phyloP scores from a whole-genome alignment of 2,888 invertebrate genomes.

The Orchestes rusci region DNA sequence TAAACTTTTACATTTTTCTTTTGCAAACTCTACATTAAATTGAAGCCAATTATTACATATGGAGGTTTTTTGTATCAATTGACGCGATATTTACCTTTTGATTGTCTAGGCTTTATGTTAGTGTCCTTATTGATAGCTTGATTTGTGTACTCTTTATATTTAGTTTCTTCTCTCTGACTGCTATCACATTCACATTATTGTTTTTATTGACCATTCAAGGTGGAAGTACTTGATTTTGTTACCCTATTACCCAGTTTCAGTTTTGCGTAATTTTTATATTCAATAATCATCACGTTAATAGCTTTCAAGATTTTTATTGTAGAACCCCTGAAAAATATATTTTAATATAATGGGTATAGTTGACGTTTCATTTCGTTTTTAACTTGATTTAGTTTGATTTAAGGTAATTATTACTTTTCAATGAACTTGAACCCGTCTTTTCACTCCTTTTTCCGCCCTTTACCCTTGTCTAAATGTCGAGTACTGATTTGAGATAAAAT shows the following conservation, averaged over 20 bases:
- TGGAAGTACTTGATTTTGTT: conserved; percentile 8
- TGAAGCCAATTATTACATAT: conserved; percentile 1
- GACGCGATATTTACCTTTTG: not conserved
- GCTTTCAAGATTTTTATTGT: conserved; percentile 37
- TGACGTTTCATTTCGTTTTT: conserved; percentile 8
- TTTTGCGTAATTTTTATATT: conserved; percentile 11
- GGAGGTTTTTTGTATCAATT: not conserved
- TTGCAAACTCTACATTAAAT: conserved; percentile 3
- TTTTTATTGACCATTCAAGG: conserved; percentile 5
- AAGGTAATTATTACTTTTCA: too few species aligned
- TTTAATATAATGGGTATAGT: conserved; percentile 34
- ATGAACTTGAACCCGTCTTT: too few species aligned
- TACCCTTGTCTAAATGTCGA: too few species aligned
- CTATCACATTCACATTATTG: conserved; percentile 11
- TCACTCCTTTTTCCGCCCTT: too few species aligned
- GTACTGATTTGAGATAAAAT: too few species aligned
- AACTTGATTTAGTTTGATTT: too few species aligned
- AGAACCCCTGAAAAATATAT: conserved; percentile 40
- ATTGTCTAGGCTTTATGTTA: conserved; percentile 22
- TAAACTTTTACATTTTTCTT: not conserved
- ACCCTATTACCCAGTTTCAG: conserved; percentile 8
- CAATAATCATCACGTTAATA: conserved; percentile 29
- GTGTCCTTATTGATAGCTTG: too few species aligned
- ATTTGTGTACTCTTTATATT: conserved; percentile 6
- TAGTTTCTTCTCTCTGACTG: conserved; percentile 9